Conservation (phyloP, 2,113 vertebrate genomes). For the Brachyhypopomus gauderio region DNA sequence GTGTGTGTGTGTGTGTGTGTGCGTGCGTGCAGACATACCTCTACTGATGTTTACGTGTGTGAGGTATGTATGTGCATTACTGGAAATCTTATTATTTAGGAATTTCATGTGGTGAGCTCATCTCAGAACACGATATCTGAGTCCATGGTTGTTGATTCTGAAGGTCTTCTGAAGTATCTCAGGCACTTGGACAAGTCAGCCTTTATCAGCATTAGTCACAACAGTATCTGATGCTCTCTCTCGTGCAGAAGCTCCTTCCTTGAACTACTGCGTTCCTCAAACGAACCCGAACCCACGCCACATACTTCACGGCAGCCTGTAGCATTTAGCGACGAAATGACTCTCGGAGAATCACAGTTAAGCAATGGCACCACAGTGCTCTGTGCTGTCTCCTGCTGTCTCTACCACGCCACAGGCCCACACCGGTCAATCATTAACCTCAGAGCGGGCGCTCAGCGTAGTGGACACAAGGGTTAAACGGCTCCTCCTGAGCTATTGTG, state of each 20-base stretch:
- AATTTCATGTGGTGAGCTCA: constrained; percentile 42
- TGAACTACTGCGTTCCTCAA: constrained; percentile 47
- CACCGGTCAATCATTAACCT: constrained; percentile 16
- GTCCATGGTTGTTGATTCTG: constrained; percentile 36
- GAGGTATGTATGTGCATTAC: not conserved
- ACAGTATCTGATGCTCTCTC: constrained; percentile 22
- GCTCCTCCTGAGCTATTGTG: constrained; percentile 36
- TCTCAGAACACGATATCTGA: constrained; percentile 44
- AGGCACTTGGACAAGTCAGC: constrained; percentile 40
- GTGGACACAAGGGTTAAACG: constrained; percentile 36
- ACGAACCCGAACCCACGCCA: constrained; percentile 33
- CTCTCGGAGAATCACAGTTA: no score
- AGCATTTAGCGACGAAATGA: constrained; percentile 8
- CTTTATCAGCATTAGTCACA: constrained; percentile 48
- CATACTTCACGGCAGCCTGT: constrained; percentile 18
- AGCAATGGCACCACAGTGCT: not conserved
- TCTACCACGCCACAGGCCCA: not conserved
- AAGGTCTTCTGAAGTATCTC: constrained; percentile 54
- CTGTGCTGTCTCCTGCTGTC: not conserved
- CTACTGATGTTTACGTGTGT: not conserved
- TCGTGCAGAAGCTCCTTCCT: constrained; percentile 33
- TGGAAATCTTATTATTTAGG: constrained; percentile 34
- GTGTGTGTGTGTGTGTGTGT: constrained; percentile 30
- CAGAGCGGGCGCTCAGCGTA: constrained; percentile 13
- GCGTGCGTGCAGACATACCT: not conserved